Evolutionary conservation across 2,888 invertebrate species (phyloP), one percentile per base, ranked within the genome.

Genomic region (Drosophila subsilvestris): DNA sequence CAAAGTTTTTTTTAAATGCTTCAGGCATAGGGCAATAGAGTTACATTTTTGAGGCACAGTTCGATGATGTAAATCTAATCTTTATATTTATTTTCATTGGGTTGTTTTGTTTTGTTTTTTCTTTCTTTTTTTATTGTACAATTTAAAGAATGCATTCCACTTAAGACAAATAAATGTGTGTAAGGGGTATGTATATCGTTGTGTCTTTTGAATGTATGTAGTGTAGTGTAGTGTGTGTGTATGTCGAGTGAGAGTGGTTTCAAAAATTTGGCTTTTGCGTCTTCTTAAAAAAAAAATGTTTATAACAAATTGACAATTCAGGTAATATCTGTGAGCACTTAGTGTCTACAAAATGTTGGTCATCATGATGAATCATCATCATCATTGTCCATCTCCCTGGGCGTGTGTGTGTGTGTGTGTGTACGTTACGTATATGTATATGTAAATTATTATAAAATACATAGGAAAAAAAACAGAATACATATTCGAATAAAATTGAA

Each of bases 31-130:
- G 50, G 57, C 69, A 58, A 58, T 66, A 48, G 45, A 63, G 53
- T 66, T 54, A 58, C 70, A 32, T 29, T 47, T 29, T 55, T 65
- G 67, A 69, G 67, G 51, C 51, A 70, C 70, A 58, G 9, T 58
- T 48, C 51, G 65, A 48, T 42, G 29, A 53, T 32, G 54, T 29
- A 22, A 48, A 29, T 8, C n/a, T 37, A 32, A 29, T 37, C 14
- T 37, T 22, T 22, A 22, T 22, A n/a, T 37, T 9, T 1, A 27
- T 9, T 37, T 49, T 45, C 12, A 20, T n/a, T 45, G 44, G 10
- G 20, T 12, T n/a, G 49, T 8, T 27, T 54, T 25, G n/a, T 25
- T 0, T 25, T 25, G 25, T 25, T 25, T 1, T 6, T 25, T 27
- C 44, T 43, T 29, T 22, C 0, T 0, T 5, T 27, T 49, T 43